Evolutionary conservation across 1,140 invertebrate genomes (phyloP).

Genomic region (Papilio machaon): DNA sequence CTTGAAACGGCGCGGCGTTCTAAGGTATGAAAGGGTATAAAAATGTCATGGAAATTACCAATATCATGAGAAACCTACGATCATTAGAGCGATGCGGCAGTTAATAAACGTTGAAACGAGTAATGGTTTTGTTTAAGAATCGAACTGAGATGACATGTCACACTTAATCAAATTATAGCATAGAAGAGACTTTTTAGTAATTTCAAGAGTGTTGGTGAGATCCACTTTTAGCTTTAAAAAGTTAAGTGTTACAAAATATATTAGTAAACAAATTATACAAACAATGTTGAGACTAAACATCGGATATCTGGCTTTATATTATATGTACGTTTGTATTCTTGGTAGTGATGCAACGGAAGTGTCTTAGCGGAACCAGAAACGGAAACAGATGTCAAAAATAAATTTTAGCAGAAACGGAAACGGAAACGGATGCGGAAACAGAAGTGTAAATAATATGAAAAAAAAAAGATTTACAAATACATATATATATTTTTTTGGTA

Average conservation of each 20-base stretch:
- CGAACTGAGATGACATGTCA: not conserved
- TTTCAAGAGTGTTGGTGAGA: not conserved
- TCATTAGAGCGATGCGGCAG: not conserved
- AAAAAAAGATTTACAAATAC: too few relatives aligned
- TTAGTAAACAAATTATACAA: conserved; percentile 34
- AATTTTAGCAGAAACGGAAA: too few relatives aligned
- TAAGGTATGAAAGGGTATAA: not conserved
- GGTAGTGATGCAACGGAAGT: too few relatives aligned
- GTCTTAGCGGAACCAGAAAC: too few relatives aligned
- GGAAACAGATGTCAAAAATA: too few relatives aligned
- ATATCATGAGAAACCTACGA: not conserved
- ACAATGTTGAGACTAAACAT: not conserved
- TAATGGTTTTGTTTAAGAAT: not conserved
- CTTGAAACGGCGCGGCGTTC: not conserved
- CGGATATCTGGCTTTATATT: conserved; percentile 17
- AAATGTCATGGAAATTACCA: not conserved
- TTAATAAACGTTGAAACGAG: not conserved
- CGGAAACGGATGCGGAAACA: too few relatives aligned
- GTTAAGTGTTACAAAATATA: not conserved
- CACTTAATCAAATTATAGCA: not conserved
- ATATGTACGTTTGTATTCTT: not conserved
- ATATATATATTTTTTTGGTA: too few relatives aligned
- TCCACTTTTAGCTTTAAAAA: not conserved
- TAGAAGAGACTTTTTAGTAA: not conserved
- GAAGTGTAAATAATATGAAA: too few relatives aligned